phyloP scores from a whole-genome alignment of 2,113 vertebrate species.

The Neolamprologus brichardi region DNA sequence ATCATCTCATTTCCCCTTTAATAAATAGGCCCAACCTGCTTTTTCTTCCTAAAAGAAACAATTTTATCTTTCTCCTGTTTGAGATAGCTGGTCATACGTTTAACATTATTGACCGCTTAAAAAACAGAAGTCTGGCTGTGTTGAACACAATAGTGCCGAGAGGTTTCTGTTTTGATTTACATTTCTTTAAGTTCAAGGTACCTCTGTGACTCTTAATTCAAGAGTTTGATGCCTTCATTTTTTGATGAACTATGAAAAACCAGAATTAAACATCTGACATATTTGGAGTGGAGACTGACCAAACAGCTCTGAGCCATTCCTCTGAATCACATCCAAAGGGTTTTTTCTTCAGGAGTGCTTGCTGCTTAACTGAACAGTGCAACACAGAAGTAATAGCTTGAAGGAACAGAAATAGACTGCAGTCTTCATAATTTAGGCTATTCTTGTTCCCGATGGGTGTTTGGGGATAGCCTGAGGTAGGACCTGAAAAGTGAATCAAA shows the following conservation, averaged over 20 bases:
- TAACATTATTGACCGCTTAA: neutral
- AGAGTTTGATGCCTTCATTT: neutral
- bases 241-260: neutral
- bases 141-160: neutral
- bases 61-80: neutral
- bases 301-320: neutral
- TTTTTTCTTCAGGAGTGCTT: neutral
- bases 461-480: constrained; percentile 40
- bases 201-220: neutral
- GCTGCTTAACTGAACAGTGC: neutral
- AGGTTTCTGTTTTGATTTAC: neutral
- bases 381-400: constrained; percentile 2
- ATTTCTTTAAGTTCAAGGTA: neutral
- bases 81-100: neutral
- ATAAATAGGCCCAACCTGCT: neutral
- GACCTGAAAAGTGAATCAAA: constrained; percentile 26
- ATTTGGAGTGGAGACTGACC: neutral
- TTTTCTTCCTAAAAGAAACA: neutral
- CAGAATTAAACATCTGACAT: neutral
- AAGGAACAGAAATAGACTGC: constrained; percentile 23
- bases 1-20: neutral
- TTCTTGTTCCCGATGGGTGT: constrained; percentile 1
- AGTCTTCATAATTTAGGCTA: constrained; percentile 22
- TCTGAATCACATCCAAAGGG: neutral
- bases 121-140: neutral